Evolutionary conservation across 2,888 invertebrate genomes (phyloP).

Genomic region (Metalampra italica): DNA sequence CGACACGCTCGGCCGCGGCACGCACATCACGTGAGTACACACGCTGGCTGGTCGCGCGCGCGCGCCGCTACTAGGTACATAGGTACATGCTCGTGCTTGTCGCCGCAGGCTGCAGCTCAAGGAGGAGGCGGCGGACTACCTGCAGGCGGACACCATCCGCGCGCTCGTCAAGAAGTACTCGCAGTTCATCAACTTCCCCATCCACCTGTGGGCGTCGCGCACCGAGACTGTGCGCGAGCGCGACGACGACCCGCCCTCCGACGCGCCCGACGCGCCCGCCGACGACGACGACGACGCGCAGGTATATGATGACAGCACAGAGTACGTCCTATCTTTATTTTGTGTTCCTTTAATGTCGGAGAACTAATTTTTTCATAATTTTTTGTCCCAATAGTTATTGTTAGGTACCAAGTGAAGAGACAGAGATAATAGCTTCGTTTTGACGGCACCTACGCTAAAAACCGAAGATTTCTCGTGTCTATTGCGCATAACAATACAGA

Average conservation of each 20-base stretch:
- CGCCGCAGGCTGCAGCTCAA: slow-evolving; percentile 90
- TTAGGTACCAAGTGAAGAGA: no score
- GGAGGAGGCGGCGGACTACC: slow-evolving; percentile 97
- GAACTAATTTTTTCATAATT: no score
- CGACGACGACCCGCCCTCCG: slow-evolving; percentile 76
- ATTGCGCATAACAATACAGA: no score
- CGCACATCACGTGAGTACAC: slow-evolving; percentile 83
- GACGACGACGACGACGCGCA: slow-evolving; percentile 71
- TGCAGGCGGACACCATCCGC: slow-evolving; percentile 94
- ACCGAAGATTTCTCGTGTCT: no score
- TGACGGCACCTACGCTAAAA: no score
- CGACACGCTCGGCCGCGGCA: slow-evolving; percentile 92
- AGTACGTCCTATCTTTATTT: not conserved
- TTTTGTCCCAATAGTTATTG: no score
- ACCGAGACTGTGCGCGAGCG: slow-evolving; percentile 86
- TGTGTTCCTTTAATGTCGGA: no score
- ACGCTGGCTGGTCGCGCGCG: no score
- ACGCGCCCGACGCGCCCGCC: slow-evolving; percentile 13
- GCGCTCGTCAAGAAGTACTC: slow-evolving; percentile 97
- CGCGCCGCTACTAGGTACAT: no score
- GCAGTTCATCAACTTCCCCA: slow-evolving; percentile 99
- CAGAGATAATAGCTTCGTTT: no score
- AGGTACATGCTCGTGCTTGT: not conserved
- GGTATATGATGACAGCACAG: slow-evolving; percentile 37
- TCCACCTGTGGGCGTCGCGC: slow-evolving; percentile 92